Percentiles rank a stretch among this genome's conserved stretches.
phyloP scores from a whole-genome alignment of 2,797 vertebrate genomes.

The Morelia viridis region DNA sequence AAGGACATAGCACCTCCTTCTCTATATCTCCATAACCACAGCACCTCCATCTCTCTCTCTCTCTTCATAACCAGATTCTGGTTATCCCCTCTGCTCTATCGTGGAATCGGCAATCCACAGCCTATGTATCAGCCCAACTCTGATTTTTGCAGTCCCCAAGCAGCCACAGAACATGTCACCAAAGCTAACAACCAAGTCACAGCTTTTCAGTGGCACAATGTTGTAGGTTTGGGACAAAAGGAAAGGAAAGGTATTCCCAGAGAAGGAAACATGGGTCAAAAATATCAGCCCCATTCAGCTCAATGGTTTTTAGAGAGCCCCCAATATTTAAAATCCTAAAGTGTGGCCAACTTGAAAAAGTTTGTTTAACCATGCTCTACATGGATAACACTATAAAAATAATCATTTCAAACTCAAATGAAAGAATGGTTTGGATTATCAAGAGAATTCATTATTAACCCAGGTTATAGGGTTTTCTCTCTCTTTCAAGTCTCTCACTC shows the following conservation, averaged over 20 bases:
- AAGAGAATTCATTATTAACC: background rate
- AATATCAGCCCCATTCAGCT: background rate
- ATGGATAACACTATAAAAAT: background rate
- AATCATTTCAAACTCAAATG: too few relatives aligned
- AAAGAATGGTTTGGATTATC: background rate
- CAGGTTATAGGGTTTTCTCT: background rate
- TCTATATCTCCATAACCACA: background rate
- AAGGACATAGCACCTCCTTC: background rate
- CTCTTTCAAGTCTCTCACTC: background rate
- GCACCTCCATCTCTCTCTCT: background rate
- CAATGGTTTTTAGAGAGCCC: background rate
- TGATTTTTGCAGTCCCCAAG: too few relatives aligned
- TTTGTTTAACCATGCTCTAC: background rate
- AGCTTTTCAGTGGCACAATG: too few relatives aligned
- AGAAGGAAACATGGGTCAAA: too few relatives aligned
- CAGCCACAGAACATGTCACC: too few relatives aligned
- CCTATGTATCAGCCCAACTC: too few relatives aligned
- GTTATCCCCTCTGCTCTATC: background rate
- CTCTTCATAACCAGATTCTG: background rate
- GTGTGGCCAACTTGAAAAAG: background rate
- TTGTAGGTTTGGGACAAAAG: too few relatives aligned
- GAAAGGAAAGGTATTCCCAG: too few relatives aligned
- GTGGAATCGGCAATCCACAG: background rate
- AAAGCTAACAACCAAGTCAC: too few relatives aligned
- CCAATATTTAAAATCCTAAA: background rate